These are phyloP conservation scores for Tinamus major DNA, from an alignment of 2,797 vertebrate genomes.

Conservation along the genomic window DNA sequence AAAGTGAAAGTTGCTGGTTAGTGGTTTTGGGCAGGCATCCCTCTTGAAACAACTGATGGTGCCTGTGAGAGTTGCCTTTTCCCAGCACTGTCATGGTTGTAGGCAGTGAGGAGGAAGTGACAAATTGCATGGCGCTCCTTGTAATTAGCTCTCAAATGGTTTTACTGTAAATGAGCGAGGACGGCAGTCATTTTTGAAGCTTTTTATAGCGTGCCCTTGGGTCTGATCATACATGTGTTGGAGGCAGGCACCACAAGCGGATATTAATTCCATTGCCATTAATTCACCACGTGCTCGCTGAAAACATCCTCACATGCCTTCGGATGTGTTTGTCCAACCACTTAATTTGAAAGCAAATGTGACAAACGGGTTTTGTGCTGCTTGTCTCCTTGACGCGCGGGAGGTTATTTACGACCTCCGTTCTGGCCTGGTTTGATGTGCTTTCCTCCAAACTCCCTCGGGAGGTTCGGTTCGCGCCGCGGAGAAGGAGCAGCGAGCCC, in stretches of 20 bases:
- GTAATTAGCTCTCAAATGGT: neutral
- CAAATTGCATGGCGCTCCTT: neutral
- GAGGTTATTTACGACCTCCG: slow-evolving; percentile 9
- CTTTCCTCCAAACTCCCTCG: neutral
- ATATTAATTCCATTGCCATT: neutral
- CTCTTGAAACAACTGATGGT: slow-evolving; percentile 18
- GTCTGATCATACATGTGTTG: neutral
- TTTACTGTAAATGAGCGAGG: slow-evolving; percentile 40
- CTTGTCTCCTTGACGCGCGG: slow-evolving; percentile 24
- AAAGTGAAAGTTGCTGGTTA: slow-evolving; percentile 38
- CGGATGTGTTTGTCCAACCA: neutral
- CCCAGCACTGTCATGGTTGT: neutral
- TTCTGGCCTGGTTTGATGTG: neutral
- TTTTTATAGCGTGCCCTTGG: neutral
- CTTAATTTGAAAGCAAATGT: slow-evolving; percentile 23
- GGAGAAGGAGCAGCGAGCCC: neutral
- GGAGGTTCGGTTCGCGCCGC: slow-evolving; percentile 21
- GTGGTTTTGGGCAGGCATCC: slow-evolving; percentile 32
- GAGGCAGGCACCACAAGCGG: rapidly evolving
- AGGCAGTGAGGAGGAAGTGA: slow-evolving; percentile 8
- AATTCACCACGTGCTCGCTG: neutral
- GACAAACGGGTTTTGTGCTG: slow-evolving; percentile 18
- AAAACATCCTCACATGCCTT: neutral
- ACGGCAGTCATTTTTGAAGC: neutral
- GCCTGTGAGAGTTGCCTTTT: neutral